Conservation (phyloP, 2,113 vertebrate species). For the Petrocephalus zakoni region DNA sequence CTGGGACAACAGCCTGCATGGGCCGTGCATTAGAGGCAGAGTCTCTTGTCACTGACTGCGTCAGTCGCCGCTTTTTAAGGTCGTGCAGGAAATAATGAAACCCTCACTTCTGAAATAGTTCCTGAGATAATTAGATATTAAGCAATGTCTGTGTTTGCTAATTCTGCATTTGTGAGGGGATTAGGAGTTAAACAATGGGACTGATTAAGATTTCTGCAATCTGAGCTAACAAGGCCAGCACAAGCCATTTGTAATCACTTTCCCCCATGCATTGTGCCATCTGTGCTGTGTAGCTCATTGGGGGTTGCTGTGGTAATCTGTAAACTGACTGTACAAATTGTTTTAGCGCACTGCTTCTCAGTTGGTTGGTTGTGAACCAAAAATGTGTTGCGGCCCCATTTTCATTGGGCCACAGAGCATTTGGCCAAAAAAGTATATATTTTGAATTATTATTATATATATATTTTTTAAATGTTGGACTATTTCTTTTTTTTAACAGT, state of each 20-base stretch:
- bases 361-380: neutral
- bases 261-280: neutral
- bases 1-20: slow-evolving; percentile 59
- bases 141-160: slow-evolving; percentile 46
- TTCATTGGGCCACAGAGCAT: too few relatives aligned
- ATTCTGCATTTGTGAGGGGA: slow-evolving; percentile 46
- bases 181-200: slow-evolving; percentile 39
- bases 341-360: neutral
- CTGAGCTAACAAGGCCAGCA: slow-evolving; percentile 41
- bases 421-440: too few relatives aligned
- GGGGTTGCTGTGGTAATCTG: neutral
- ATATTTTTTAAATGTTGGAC: too few relatives aligned
- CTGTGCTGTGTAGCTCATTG: neutral
- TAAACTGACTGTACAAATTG: neutral
- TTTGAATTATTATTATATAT: too few relatives aligned
- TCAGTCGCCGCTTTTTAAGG: slow-evolving; percentile 42
- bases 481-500: too few relatives aligned
- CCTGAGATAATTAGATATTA: slow-evolving; percentile 44
- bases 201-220: slow-evolving; percentile 31
- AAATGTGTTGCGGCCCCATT: too few relatives aligned
- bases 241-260: slow-evolving; percentile 22
- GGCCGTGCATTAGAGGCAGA: slow-evolving; percentile 33
- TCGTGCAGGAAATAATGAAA: slow-evolving; percentile 22
- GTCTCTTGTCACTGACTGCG: slow-evolving; percentile 40
- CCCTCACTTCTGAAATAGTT: neutral